These are phyloP conservation scores for Chalcosyrphus nemorum DNA, from an alignment of 2,888 invertebrate genomes.

Conservation along the genomic window DNA sequence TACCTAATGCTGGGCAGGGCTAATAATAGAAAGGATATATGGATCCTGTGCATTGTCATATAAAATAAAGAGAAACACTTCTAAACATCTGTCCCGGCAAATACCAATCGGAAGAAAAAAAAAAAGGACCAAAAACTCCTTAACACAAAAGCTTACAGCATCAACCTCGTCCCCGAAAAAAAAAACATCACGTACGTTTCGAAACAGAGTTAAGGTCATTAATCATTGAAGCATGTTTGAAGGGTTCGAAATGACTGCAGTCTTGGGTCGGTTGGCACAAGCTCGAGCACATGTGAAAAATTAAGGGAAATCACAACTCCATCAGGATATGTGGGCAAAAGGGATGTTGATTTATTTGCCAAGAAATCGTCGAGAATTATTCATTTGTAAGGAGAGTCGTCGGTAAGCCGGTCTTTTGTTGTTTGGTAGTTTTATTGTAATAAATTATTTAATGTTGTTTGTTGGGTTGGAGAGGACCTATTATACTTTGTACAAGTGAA, in stretches of 20 bases:
- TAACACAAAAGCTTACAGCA: background rate
- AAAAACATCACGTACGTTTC: conserved; percentile 19
- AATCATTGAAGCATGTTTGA: conserved; percentile 20
- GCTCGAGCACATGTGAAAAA: conserved; percentile 1
- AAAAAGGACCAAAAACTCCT: background rate
- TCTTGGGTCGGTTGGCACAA: background rate
- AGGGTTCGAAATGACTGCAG: background rate
- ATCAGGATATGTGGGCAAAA: conserved; percentile 6
- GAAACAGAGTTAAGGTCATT: background rate
- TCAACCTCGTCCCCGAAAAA: conserved; percentile 7
- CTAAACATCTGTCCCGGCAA: too few species aligned
- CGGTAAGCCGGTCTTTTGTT: background rate
- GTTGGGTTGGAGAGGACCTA: too few species aligned
- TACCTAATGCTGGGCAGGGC: background rate
- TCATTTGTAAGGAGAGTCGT: conserved; percentile 4
- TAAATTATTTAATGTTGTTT: background rate
- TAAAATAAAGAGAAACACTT: too few species aligned
- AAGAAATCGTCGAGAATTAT: conserved; percentile 10
- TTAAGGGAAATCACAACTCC: conserved; percentile 20
- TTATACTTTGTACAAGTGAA: background rate
- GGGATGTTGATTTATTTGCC: conserved; percentile 14
- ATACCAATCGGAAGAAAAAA: too few species aligned
- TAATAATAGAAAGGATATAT: background rate
- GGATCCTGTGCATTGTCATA: too few species aligned
- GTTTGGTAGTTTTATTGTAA: background rate